phyloP scores from a whole-genome alignment of 2,113 vertebrate genomes.

The Acinonyx jubatus region DNA sequence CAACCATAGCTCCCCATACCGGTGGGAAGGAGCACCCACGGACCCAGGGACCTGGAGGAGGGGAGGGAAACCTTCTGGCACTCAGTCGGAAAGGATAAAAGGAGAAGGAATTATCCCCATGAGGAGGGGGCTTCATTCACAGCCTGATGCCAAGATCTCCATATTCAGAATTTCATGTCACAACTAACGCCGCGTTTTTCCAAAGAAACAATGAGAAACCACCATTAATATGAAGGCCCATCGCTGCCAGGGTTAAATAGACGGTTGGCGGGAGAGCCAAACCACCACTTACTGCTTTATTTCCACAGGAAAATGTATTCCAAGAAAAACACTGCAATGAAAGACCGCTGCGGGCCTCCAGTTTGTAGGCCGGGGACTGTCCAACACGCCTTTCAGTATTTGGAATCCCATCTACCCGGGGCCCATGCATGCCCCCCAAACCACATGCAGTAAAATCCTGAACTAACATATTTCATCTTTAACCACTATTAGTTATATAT shows the following conservation, averaged over 20 bases:
- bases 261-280: background rate
- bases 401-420: background rate
- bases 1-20: background rate
- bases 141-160: background rate
- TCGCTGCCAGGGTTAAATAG: background rate
- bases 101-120: background rate
- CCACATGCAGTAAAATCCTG: slow-evolving; percentile 47
- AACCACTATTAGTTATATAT: background rate
- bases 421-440: background rate
- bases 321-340: background rate
- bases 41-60: background rate
- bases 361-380: background rate
- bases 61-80: background rate
- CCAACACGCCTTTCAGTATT: background rate
- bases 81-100: rapidly evolving
- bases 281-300: background rate
- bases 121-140: background rate
- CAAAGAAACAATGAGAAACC: background rate
- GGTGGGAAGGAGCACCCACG: too few relatives aligned
- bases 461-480: background rate
- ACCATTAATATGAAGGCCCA: background rate
- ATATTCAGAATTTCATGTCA: background rate
- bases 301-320: slow-evolving; percentile 1
- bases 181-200: background rate
- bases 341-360: background rate